Evolutionary conservation across 2,888 invertebrate species (phyloP), one percentile per base, ranked within the genome.

Genomic region (Acanthosepion pharaonis): DNA sequence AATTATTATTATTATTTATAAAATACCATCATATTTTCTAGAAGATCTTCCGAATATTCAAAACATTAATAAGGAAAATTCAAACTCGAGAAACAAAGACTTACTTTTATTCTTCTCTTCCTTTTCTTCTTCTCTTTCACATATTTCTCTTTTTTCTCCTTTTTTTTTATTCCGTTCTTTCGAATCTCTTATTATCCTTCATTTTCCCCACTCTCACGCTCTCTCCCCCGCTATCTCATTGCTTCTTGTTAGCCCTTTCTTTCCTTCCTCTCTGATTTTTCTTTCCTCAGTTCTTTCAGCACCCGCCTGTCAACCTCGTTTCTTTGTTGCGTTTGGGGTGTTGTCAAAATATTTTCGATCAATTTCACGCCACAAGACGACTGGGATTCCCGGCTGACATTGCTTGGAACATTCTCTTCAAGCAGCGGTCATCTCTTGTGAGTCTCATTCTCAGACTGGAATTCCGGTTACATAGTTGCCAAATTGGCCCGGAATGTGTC

Each of bases 331-430:
- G 11, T 78, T 78, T 78, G 15, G 78, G 42, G 78, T 78, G 78
- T 78, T 78, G 78, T 78, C 78, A 78, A 78, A 78, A 78, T 78
- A 78, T 78, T 78, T 78, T 33, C 78, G n/a, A 78, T 78, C 78
- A 78, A 78, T 78, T 78, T 78, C 78, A 78, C 78, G 78, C 78
- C 78, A 78, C n/a, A 78, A 78, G 78, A 78, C 78, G 78, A 78
- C 78, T 33, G 9, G n/a, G n/a, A 78, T 78, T 78, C 78, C 78
- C 11, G 78, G n/a, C n/a, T 78, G n/a, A 33, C 33, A 78, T 78
- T 78, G 78, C 78, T 78, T 11, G n/a, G 78, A 78, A 18, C 78
- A 78, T 78, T 78, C 78, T 78, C 78, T 78, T 78, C 78, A 78
- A 33, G 78, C 78, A 78, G 78, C 78, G 78, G 78, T 78, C 78